A percentile compares a stretch with the other conserved stretches of the same genome.
phyloP scores from a whole-genome alignment of 2,113 vertebrate species.

The Turnix velox region DNA sequence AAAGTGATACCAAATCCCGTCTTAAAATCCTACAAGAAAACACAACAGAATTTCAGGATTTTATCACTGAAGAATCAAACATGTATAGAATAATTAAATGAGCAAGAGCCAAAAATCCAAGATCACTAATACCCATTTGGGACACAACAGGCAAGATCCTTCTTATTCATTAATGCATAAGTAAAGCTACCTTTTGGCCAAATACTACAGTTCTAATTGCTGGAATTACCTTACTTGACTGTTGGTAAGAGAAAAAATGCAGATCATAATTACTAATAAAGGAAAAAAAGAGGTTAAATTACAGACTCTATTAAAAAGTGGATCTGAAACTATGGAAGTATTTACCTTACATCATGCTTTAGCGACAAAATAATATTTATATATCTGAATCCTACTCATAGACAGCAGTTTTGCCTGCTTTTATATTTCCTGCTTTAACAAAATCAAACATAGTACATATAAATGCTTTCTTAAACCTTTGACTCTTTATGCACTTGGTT shows the following conservation, averaged over 20 bases:
- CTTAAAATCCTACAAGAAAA: constrained; percentile 82
- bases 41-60: not conserved
- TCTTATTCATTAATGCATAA: not conserved
- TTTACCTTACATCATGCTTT: not conserved
- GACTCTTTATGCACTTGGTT: not conserved
- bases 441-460: not conserved
- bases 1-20: constrained; percentile 85
- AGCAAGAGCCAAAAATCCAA: not conserved
- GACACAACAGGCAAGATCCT: not conserved
- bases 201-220: not conserved
- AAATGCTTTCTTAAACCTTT: not conserved
- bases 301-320: not conserved
- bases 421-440: not conserved
- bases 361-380: not conserved
- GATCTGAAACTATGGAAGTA: not conserved
- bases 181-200: not conserved
- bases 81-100: not conserved
- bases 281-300: not conserved
- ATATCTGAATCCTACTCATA: not conserved
- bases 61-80: not conserved
- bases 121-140: not conserved
- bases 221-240: not conserved
- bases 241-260: not conserved
- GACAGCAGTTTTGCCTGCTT: not conserved
- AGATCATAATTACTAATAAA: not conserved